Evolutionary conservation across 2,113 vertebrate genomes (phyloP).

Genomic region (Corydoras sp.): DNA sequence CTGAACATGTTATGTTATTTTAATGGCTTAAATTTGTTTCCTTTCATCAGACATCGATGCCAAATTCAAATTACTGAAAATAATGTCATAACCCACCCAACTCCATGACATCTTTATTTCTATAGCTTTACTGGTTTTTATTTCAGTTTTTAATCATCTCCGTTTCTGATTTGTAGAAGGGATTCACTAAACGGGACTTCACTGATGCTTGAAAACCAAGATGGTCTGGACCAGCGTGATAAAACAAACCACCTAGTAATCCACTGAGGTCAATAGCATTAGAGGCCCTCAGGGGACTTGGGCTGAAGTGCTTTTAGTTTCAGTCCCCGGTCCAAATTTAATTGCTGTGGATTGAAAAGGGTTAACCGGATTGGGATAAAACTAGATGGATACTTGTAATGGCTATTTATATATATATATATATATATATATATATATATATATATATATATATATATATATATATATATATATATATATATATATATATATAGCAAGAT

Average conservation of each 20-base stretch:
- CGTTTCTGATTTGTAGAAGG: slow-evolving; percentile 61
- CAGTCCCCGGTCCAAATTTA: background rate
- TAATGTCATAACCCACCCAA: no score
- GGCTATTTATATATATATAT: background rate
- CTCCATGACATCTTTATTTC: background rate
- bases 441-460: background rate
- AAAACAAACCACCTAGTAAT: background rate
- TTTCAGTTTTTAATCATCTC: background rate
- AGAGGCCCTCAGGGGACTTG: background rate
- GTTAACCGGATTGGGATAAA: background rate
- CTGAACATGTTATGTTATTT: no score
- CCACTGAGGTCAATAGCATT: background rate
- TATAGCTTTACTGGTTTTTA: background rate
- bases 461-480: background rate
- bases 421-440: no score
- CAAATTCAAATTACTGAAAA: no score
- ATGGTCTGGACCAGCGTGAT: slow-evolving; percentile 1
- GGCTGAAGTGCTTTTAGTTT: slow-evolving; percentile 14
- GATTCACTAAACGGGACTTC: slow-evolving; percentile 62
- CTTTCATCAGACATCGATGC: no score
- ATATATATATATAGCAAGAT: no score
- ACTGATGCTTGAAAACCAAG: slow-evolving; percentile 32
- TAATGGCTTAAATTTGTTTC: no score
- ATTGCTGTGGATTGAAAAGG: slow-evolving; percentile 13
- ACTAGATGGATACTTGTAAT: slow-evolving; percentile 17